phyloP scores from a whole-genome alignment of 2,888 invertebrate species.

The Hyposoter didymator region DNA sequence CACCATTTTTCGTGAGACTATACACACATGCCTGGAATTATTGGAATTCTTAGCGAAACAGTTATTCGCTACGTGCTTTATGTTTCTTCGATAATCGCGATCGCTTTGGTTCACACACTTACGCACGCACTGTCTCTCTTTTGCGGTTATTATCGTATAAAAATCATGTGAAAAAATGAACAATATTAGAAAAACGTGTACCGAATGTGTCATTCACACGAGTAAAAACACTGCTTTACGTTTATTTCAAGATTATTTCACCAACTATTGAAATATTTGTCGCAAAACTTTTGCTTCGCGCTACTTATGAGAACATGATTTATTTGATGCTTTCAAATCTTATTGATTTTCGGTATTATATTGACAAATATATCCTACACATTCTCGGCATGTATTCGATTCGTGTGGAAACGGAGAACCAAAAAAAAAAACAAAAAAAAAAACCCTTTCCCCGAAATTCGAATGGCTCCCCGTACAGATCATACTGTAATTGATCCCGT shows the following conservation, averaged over 20 bases:
- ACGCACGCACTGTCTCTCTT: neutral
- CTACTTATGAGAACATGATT: neutral
- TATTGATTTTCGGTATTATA: neutral
- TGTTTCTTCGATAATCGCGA: constrained; percentile 23
- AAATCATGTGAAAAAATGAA: constrained; percentile 74
- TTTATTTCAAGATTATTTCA: constrained; percentile 25
- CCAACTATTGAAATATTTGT: constrained; percentile 20
- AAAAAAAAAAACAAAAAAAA: constrained; percentile 8
- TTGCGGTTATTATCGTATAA: constrained; percentile 66
- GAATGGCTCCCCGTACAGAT: constrained; percentile 66
- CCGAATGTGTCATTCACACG: constrained; percentile 22
- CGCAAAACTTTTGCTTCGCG: neutral
- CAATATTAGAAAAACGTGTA: constrained; percentile 71
- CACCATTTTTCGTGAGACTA: constrained; percentile 25
- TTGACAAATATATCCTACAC: constrained; percentile 3
- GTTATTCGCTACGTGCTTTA: constrained; percentile 28
- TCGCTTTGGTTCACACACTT: neutral
- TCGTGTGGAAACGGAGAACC: neutral
- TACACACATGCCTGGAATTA: constrained; percentile 31
- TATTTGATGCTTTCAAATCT: neutral
- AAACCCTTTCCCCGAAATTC: constrained; percentile 29
- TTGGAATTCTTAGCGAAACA: constrained; percentile 28
- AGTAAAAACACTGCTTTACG: constrained; percentile 36
- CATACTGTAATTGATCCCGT: constrained; percentile 80
- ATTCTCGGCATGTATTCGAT: constrained; percentile 11